Base-by-base conservation (phyloP, 2,113 vertebrate genomes). In the Lucifuga dentata region DNA sequence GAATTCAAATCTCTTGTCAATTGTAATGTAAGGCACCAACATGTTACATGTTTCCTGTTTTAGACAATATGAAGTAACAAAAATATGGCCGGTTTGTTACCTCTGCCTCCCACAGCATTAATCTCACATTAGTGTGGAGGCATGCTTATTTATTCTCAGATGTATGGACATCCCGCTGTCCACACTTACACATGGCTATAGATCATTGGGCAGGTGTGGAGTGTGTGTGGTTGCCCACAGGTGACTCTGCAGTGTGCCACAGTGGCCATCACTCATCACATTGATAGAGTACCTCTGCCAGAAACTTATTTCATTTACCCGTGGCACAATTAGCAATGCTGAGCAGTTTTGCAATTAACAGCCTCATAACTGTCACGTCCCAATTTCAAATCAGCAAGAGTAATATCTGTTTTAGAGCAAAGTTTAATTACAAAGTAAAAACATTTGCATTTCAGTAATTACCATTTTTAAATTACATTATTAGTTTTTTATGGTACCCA, bases 341-440 rank as follows among this genome's bases (percentile, higher is more conserved):
- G 87, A 91, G 87, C 89, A 91, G 87, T 91, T 92, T 92, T 82
- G 88, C 88, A 94, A 92, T 92, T 92, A 93, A 92, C 86, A 81
- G 88, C 85, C 83, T 87, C 85, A 80, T 92, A 92, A 93, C 90
- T 92, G 92, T 92, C 89, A 91, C 90, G 89, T 81, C 90, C 90
- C 82, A 90, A 86, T 90, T 93, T 92, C 86, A 92, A 92, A 90
- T 90, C 87, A 92, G 86, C 81, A 75, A 66, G 76, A 89, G 83
- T 83, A 88, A 91, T 91, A 89, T 91, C 89, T 90, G 84, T 90
- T 92, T 91, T 89, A 90, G 84, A 92, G 84, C 83, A 91, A 92
- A 93, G 90, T 92, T 93, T 92, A 92, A 92, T 93, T 93, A 90
- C 84, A 81, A 90, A 92, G 85, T 85, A 60, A 88, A 73, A 85